Evolutionary conservation across 2,797 vertebrate genomes (phyloP).

Genomic region (Chiroxiphia lanceolata): DNA sequence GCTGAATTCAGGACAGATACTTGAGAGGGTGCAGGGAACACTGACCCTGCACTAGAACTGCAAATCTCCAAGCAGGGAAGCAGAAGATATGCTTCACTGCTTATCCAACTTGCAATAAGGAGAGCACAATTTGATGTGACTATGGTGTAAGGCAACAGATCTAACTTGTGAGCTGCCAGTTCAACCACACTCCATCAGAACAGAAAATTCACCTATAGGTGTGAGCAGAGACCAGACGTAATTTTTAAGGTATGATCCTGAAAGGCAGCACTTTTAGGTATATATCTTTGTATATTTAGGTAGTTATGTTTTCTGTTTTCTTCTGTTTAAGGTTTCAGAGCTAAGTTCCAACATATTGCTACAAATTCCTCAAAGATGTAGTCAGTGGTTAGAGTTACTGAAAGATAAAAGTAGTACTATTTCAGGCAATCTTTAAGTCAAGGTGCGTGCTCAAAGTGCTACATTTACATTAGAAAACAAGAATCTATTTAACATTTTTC

Average conservation of each 20-base stretch:
- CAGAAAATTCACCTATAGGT: not conserved
- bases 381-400: not conserved
- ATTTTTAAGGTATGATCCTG: not conserved
- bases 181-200: not conserved
- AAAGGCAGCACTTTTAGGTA: not conserved
- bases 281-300: not conserved
- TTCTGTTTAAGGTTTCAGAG: not conserved
- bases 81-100: not conserved
- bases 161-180: not conserved
- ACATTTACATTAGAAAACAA: not conserved
- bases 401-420: not conserved
- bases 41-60: not conserved
- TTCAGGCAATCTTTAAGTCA: not conserved
- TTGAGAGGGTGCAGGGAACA: not conserved
- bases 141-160: not conserved
- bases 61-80: not conserved
- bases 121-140: not conserved
- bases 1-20: not conserved
- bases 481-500: not conserved
- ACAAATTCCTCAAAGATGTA: not conserved
- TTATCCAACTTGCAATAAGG: not conserved
- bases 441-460: not conserved
- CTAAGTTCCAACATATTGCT: not conserved
- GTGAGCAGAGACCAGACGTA: not conserved
- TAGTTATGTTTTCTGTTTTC: not conserved